These are phyloP conservation scores for Acronicta leporina DNA, from an alignment of 2,888 invertebrate species.

Conservation along the genomic window DNA sequence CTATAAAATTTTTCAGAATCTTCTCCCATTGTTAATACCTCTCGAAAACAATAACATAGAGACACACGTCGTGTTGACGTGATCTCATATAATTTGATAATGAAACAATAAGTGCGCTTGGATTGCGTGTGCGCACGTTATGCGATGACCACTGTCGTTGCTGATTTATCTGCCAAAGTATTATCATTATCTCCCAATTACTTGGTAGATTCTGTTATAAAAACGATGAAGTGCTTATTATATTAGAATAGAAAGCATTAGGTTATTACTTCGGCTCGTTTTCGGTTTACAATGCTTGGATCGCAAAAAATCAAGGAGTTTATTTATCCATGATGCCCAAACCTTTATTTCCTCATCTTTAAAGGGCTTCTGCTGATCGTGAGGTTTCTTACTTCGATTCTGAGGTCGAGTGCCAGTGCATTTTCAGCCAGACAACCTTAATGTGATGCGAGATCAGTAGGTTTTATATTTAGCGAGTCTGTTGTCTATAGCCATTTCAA, in stretches of 20 bases:
- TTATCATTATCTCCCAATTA: conserved; percentile 28
- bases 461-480: too few species aligned
- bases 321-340: too few species aligned
- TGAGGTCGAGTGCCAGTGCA: too few species aligned
- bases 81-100: conserved; percentile 31
- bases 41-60: conserved; percentile 9
- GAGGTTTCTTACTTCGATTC: too few species aligned
- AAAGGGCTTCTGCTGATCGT: too few species aligned
- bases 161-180: conserved; percentile 16
- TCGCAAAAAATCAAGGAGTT: too few species aligned
- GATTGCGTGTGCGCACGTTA: conserved; percentile 34
- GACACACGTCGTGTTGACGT: conserved; percentile 13
- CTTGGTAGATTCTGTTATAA: conserved; percentile 1
- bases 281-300: too few species aligned
- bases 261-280: too few species aligned
- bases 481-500: neutral
- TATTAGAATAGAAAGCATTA: neutral
- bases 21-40: conserved; percentile 16
- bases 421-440: too few species aligned
- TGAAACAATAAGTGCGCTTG: conserved; percentile 22
- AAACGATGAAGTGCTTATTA: conserved; percentile 7
- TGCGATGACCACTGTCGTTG: conserved; percentile 8
- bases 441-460: too few species aligned
- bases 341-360: too few species aligned
- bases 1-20: too few species aligned